phyloP scores from a whole-genome alignment of 2,888 invertebrate genomes.

The Ichneumoninae sp. region DNA sequence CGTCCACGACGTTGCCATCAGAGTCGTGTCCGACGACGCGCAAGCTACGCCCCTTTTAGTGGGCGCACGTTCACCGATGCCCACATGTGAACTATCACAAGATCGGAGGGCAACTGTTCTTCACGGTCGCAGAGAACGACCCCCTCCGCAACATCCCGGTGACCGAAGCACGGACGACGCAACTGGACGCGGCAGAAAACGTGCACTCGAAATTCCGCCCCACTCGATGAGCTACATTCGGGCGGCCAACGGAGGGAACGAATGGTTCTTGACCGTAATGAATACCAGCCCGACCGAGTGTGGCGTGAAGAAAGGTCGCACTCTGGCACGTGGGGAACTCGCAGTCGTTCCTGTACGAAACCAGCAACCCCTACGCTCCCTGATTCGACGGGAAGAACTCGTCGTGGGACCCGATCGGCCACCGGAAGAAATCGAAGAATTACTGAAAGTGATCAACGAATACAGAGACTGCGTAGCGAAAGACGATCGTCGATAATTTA shows the following conservation, averaged over 20 bases:
- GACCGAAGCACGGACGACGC: background rate
- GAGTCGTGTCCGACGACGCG: constrained; percentile 54
- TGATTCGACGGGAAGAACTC: constrained; percentile 19
- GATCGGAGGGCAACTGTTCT: constrained; percentile 20
- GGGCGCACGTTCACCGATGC: constrained; percentile 55
- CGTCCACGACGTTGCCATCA: constrained; percentile 27
- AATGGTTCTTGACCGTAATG: constrained; percentile 12
- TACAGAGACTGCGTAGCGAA: constrained; percentile 29
- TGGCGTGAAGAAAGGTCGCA: background rate
- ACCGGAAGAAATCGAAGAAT: constrained; percentile 23
- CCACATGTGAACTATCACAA: constrained; percentile 50
- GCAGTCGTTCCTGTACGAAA: background rate
- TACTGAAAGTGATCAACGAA: constrained; percentile 40
- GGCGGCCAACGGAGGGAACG: background rate
- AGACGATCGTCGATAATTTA: background rate
- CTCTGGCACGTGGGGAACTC: background rate
- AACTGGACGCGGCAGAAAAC: background rate
- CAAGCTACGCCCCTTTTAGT: constrained; percentile 52
- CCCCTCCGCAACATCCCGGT: background rate
- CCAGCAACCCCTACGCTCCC: background rate
- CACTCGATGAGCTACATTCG: constrained; percentile 19
- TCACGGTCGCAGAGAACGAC: constrained; percentile 8
- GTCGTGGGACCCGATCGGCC: constrained; percentile 14
- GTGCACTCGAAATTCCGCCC: constrained; percentile 3
- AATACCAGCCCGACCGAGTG: background rate